A percentile compares a stretch with the other conserved stretches of the same genome.
Evolutionary conservation across 2,113 vertebrate species (phyloP).

Genomic region (Mirza zaza): DNA sequence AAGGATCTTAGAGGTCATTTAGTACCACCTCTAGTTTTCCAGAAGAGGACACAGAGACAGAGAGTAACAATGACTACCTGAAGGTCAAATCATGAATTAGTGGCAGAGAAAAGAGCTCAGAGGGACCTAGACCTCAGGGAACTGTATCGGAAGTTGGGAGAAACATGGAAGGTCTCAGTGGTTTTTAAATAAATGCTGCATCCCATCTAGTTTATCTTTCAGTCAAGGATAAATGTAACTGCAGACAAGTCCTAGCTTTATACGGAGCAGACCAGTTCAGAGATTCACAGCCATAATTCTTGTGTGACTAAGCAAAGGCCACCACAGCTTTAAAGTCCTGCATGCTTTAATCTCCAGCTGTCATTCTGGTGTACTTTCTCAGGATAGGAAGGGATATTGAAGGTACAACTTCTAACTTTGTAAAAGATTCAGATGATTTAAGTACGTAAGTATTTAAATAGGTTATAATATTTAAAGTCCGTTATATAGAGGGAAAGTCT

Average conservation of each 20-base stretch:
- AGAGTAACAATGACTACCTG: not conserved
- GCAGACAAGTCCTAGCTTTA: not conserved
- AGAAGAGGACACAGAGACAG: not conserved
- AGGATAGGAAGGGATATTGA: not conserved
- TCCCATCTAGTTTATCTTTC: not conserved
- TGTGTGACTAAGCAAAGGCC: not conserved
- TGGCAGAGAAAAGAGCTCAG: not conserved
- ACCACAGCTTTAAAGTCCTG: not conserved
- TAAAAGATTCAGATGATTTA: slow-evolving; percentile 4
- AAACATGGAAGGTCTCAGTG: not conserved
- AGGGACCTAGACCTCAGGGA: not conserved
- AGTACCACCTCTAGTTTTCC: not conserved
- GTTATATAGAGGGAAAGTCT: rapidly evolving
- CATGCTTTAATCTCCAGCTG: not conserved
- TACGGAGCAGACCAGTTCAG: not conserved
- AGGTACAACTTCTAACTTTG: not conserved
- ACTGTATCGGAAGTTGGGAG: not conserved
- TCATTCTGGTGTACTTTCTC: not conserved
- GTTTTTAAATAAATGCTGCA: slow-evolving; percentile 22
- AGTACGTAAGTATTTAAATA: not conserved
- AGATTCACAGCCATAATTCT: not conserved
- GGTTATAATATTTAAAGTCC: not conserved
- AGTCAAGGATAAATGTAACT: not conserved
- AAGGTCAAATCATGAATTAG: not conserved
- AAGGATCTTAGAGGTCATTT: not conserved